Evolutionary conservation across 2,888 invertebrate genomes (phyloP).

Genomic region (Salpingus planirostris): DNA sequence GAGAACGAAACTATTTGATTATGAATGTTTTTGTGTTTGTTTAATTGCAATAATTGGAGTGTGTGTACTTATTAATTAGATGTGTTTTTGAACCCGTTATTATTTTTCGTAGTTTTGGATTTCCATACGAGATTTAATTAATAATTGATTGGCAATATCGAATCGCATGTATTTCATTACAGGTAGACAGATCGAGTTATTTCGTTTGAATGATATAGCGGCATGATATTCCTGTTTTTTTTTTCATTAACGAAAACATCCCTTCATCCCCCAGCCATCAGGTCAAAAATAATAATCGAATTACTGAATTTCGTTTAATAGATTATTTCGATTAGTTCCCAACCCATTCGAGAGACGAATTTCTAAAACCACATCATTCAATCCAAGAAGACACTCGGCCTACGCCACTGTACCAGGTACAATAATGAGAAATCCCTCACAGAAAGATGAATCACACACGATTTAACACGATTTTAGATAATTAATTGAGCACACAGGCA

Average conservation of each 20-base stretch:
- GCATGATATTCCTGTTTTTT: no score
- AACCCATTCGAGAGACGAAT: constrained; percentile 43
- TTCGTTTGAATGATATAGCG: no score
- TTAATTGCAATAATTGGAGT: neutral
- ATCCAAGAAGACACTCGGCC: constrained; percentile 42
- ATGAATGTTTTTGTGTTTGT: constrained; percentile 1
- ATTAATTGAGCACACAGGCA: no score
- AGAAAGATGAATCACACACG: constrained; percentile 2
- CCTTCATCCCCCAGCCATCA: no score
- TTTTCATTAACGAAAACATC: constrained; percentile 19
- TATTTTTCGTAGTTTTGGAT: neutral
- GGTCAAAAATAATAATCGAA: constrained; percentile 9
- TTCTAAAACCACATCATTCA: constrained; percentile 41
- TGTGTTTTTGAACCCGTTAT: no score
- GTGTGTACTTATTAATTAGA: neutral
- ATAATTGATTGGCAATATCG: constrained; percentile 9
- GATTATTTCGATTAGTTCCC: constrained; percentile 39
- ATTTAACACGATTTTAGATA: no score
- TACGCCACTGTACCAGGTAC: constrained; percentile 41
- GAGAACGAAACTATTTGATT: neutral
- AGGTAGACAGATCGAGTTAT: no score
- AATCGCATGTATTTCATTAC: no score
- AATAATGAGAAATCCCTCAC: no score
- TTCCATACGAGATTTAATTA: constrained; percentile 4
- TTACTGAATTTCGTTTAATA: constrained; percentile 22